A percentile compares a stretch with the other conserved stretches of the same genome.
Conservation (phyloP, 2,888 invertebrate genomes). For the Mythimna vitellina region DNA sequence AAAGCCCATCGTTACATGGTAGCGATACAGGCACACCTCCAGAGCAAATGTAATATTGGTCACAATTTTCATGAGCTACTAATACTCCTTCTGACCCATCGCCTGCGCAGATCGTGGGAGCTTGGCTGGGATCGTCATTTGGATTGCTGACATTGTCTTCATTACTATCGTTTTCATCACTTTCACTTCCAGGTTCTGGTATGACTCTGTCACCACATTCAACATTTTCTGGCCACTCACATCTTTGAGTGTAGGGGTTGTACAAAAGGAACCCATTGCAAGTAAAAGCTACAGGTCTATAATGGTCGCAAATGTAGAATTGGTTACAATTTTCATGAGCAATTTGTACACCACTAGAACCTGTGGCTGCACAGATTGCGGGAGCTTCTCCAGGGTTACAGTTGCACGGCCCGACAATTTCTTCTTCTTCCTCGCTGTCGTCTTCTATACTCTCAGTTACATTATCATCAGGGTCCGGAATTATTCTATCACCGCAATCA, state of each 20-base stretch:
- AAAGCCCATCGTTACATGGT: constrained; percentile 65
- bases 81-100: constrained; percentile 67
- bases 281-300: constrained; percentile 63
- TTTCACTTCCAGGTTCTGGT: constrained; percentile 48
- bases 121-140: constrained; percentile 64
- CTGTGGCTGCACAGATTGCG: constrained; percentile 66
- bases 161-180: constrained; percentile 31
- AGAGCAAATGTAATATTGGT: constrained; percentile 72
- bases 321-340: constrained; percentile 74
- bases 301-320: constrained; percentile 71
- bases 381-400: constrained; percentile 70
- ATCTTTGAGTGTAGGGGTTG: constrained; percentile 65
- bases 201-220: constrained; percentile 70
- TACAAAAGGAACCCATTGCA: constrained; percentile 67
- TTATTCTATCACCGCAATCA: constrained; percentile 66
- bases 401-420: constrained; percentile 59
- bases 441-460: constrained; percentile 34
- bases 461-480: constrained; percentile 46
- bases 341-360: constrained; percentile 67
- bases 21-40: constrained; percentile 65
- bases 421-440: constrained; percentile 36
- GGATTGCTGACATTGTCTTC: constrained; percentile 40
- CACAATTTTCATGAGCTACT: constrained; percentile 73
- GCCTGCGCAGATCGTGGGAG: constrained; percentile 66
- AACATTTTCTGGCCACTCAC: constrained; percentile 74